Conservation (phyloP, 2,797 vertebrate species). For the Martes flavigula region DNA sequence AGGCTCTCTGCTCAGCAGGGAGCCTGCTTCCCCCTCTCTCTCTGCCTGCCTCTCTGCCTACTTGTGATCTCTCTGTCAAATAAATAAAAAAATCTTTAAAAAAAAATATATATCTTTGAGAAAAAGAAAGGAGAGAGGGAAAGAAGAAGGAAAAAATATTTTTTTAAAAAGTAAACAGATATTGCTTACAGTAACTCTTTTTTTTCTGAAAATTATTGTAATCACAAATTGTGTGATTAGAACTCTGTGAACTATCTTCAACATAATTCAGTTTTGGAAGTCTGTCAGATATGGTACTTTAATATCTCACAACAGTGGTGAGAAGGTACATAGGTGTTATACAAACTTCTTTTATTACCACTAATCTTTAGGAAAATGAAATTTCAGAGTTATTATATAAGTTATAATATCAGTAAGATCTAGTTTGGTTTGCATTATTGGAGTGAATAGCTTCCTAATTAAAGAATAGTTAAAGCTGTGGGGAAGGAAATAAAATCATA, state of each 20-base stretch:
- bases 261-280: background rate
- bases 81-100: too few relatives aligned
- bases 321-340: background rate
- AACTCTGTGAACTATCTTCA: conserved; percentile 5
- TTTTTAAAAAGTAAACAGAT: background rate
- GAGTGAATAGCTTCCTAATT: background rate
- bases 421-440: background rate
- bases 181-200: background rate
- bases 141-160: background rate
- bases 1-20: too few relatives aligned
- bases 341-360: background rate
- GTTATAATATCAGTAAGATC: background rate
- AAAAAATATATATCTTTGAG: conserved; percentile 23
- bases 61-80: too few relatives aligned
- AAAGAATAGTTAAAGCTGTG: conserved; percentile 25
- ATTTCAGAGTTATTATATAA: conserved; percentile 19
- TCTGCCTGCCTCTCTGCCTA: too few relatives aligned
- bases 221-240: background rate
- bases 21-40: too few relatives aligned
- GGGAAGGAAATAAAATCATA: background rate
- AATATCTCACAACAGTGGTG: background rate
- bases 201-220: background rate
- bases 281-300: background rate
- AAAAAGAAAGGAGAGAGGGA: background rate
- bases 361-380: background rate